These are phyloP conservation scores for Odontesthes bonariensis DNA, from an alignment of 2,113 vertebrate genomes.

Conservation along the genomic window DNA sequence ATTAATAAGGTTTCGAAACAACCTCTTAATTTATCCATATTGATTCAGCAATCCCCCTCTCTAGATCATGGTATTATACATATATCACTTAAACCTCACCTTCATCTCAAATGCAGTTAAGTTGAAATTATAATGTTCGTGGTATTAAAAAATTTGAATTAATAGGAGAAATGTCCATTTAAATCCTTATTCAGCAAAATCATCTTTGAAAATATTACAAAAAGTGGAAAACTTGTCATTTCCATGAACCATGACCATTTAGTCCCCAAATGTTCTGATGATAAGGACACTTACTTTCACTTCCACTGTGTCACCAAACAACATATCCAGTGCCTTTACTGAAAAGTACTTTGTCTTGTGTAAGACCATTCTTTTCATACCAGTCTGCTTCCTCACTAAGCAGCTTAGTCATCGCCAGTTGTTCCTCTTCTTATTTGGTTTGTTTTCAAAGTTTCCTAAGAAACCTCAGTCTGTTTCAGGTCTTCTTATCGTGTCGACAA, in stretches of 20 bases:
- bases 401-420: conserved; percentile 2
- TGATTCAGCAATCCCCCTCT: too few relatives aligned
- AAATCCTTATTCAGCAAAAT: too few relatives aligned
- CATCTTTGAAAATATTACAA: too few relatives aligned
- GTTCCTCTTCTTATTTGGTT: conserved; percentile 34
- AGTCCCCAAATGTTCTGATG: neutral
- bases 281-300: conserved; percentile 22
- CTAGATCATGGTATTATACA: too few relatives aligned
- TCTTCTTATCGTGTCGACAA: too few relatives aligned
- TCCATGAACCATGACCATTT: neutral
- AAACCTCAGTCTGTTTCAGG: conserved; percentile 12
- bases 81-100: too few relatives aligned
- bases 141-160: too few relatives aligned
- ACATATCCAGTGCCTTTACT: neutral
- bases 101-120: too few relatives aligned
- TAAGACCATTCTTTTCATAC: conserved; percentile 8
- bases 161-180: too few relatives aligned
- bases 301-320: conserved; percentile 9
- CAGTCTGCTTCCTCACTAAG: conserved; percentile 32
- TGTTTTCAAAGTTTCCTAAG: conserved; percentile 32
- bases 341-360: neutral
- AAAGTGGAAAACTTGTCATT: neutral
- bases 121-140: too few relatives aligned
- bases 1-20: too few relatives aligned
- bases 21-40: too few relatives aligned